Evolutionary conservation across 2,797 vertebrate genomes (phyloP).

Genomic region (Aphelocoma californica): DNA sequence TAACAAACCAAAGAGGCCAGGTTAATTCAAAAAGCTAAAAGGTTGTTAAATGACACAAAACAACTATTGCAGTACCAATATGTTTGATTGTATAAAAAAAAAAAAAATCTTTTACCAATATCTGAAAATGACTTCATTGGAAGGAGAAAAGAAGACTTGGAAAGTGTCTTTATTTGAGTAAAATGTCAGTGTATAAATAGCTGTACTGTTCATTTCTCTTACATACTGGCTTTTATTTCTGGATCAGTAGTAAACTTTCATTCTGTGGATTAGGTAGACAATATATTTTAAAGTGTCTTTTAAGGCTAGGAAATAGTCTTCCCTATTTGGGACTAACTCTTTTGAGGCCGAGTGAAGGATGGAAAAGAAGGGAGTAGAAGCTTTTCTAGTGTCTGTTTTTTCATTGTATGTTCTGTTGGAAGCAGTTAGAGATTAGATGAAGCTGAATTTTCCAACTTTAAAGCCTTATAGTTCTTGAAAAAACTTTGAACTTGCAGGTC

Average conservation of each 20-base stretch:
- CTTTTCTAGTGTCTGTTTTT: background rate
- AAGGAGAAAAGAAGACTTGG: background rate
- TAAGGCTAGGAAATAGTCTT: background rate
- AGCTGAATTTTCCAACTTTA: background rate
- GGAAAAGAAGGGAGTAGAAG: background rate
- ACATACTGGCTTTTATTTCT: background rate
- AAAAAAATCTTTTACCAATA: background rate
- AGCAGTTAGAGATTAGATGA: background rate
- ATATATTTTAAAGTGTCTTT: background rate
- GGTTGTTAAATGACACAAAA: background rate
- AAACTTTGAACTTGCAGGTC: constrained; percentile 78
- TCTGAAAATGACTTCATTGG: background rate
- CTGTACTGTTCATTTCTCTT: background rate
- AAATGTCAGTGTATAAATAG: background rate
- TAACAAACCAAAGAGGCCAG: background rate
- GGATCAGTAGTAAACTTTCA: background rate
- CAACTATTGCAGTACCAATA: background rate
- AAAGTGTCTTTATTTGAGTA: background rate
- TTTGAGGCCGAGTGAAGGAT: background rate
- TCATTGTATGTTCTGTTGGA: background rate
- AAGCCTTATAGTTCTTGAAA: background rate
- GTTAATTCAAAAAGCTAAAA: background rate
- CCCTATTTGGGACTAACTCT: background rate
- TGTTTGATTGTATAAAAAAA: background rate
- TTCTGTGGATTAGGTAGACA: background rate